Evolutionary conservation across 2,113 vertebrate species (phyloP), one percentile per base, ranked within the genome.

Genomic region (Hippocampus zosterae): DNA sequence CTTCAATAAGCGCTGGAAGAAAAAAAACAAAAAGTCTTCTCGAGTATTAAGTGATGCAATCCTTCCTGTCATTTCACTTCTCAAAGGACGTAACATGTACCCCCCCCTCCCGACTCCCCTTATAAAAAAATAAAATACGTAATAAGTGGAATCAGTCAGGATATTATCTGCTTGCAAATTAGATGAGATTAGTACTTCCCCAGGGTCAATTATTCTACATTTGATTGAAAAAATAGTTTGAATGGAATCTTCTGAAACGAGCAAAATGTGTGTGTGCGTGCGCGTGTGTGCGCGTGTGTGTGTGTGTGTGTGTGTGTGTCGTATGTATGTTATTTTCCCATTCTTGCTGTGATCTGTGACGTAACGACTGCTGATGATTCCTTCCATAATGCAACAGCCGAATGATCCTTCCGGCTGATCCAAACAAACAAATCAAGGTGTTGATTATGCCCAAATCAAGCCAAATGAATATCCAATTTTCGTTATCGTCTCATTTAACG

Each of bases 1-100:
- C 12, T 65, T 65, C 63, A 3, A 65, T 44, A 46, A 42, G 41
- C 41, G 13, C 12, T 60, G 33, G 15, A 16, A 16, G 27, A 27
- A 57, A 12, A 12, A 12, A 33, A 33, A n/a, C 23, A 65, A 25
- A 25, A 64, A 12, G 21, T 42, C 71, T 80, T 72, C 44, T 71
- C 63, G 63, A 75, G 77, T 70, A 72, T 65, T 65, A 46, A 41
- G 66, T 88, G 87, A 88, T 78, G 85, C 79, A 85, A 82, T 71
- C 66, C 71, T 73, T 76, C 71, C 78, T 72, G 78, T 83, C 67
- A 79, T 87, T 88, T 88, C 77, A 75, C 69, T 74, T 76, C 81
- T 84, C 75, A 85, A 84, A 85, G 84, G 82, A 87, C 66, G 18
- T 68, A 37, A 44, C 70, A 63, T 71, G 60, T 65, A 75, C 72